Conservation (phyloP, 2,888 invertebrate genomes). For the Drosophila neoperkinsi region DNA sequence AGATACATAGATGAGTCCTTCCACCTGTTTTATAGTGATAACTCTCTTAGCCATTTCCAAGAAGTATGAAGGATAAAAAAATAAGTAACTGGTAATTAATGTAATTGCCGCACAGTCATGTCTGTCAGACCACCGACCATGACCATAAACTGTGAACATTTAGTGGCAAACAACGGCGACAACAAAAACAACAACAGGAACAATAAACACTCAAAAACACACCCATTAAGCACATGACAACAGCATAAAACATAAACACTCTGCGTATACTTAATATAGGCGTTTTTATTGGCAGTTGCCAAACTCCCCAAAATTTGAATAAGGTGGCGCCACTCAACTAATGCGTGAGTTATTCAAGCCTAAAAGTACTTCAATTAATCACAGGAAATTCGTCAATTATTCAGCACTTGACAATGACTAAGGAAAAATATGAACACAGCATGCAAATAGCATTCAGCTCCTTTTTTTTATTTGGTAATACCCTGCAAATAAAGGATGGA, state of each 20-base stretch:
- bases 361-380: conserved; percentile 59
- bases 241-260: conserved; percentile 26
- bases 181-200: conserved; percentile 9
- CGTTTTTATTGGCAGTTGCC: background rate
- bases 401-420: conserved; percentile 44
- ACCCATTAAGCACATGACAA: conserved; percentile 17
- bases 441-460: conserved; percentile 35
- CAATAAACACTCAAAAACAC: conserved; percentile 13
- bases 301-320: background rate
- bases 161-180: conserved; percentile 11
- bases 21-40: background rate
- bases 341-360: conserved; percentile 42
- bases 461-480: conserved; percentile 1
- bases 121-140: conserved; percentile 11
- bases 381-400: conserved; percentile 60
- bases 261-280: conserved; percentile 28
- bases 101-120: conserved; percentile 36
- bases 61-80: background rate
- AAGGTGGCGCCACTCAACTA: conserved; percentile 12
- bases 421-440: conserved; percentile 22
- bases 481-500: background rate
- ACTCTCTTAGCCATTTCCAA: background rate
- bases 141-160: conserved; percentile 22
- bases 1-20: background rate
- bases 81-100: conserved; percentile 33